Percentiles rank a stretch among this genome's conserved stretches.
Conservation (phyloP, 1,140 invertebrate species). For the Araneus ventricosus region DNA sequence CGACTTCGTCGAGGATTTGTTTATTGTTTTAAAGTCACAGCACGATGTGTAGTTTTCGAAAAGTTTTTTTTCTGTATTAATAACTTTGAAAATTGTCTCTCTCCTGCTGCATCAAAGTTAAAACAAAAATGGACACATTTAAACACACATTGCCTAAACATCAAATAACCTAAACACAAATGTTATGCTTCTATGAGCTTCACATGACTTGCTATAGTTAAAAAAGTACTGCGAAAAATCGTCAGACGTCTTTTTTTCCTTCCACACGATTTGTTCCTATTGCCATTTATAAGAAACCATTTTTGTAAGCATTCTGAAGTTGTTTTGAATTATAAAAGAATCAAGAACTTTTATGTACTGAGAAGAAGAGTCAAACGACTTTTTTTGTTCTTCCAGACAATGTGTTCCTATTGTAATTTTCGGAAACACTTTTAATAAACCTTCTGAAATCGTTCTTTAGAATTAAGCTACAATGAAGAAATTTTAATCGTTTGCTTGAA, state of each 20-base stretch:
- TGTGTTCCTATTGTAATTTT: not conserved
- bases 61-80: not conserved
- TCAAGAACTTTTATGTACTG: no score
- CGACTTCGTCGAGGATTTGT: conserved; percentile 37
- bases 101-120: conserved; percentile 43
- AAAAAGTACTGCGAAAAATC: not conserved
- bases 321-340: no score
- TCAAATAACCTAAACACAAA: conserved; percentile 56
- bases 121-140: conserved; percentile 8
- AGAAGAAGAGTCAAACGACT: no score
- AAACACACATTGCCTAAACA: conserved; percentile 59
- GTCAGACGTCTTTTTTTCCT: not conserved
- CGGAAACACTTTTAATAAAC: not conserved
- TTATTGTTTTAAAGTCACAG: conserved; percentile 46
- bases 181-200: not conserved
- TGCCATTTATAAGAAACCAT: not conserved
- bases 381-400: no score
- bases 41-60: not conserved
- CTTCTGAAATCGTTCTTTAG: not conserved
- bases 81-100: conserved; percentile 42
- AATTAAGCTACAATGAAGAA: not conserved
- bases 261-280: not conserved
- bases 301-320: not conserved
- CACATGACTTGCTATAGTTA: not conserved
- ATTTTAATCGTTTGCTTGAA: not conserved